Evolutionary conservation across 2,797 vertebrate species (phyloP).

Genomic region (Australoheros facetus): DNA sequence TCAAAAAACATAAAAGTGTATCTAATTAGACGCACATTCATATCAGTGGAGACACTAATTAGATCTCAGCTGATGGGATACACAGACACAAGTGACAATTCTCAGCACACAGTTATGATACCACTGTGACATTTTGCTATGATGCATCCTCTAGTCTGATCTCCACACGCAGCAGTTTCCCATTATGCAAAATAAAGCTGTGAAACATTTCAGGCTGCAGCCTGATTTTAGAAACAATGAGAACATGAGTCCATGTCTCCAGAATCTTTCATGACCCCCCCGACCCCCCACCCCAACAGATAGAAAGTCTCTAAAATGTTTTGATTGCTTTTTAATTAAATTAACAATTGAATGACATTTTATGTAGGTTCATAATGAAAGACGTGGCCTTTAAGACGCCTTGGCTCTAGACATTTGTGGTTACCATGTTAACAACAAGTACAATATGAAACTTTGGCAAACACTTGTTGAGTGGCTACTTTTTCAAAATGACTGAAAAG

Average conservation of each 20-base stretch:
- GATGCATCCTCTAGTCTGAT: conserved; percentile 35
- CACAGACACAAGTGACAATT: conserved; percentile 53
- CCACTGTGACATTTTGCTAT: conserved; percentile 26
- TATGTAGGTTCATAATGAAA: neutral
- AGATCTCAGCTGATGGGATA: conserved; percentile 49
- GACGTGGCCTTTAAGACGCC: neutral
- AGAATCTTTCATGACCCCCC: neutral
- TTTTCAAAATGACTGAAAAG: neutral
- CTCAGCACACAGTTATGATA: conserved; percentile 25
- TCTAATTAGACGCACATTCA: conserved; percentile 60
- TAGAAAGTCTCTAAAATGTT: neutral
- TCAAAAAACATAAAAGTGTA: conserved; percentile 52
- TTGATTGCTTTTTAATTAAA: neutral
- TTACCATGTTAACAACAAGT: neutral
- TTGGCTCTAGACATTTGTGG: neutral
- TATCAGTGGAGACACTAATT: conserved; percentile 66
- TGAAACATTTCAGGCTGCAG: neutral
- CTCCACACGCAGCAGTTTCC: conserved; percentile 19
- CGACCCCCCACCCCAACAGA: neutral
- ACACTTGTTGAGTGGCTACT: neutral
- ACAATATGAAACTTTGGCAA: neutral
- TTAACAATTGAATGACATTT: neutral
- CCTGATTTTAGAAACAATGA: conserved; percentile 7
- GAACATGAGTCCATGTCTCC: neutral
- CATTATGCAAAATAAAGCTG: conserved; percentile 29